Base-by-base conservation (phyloP, 2,113 vertebrate genomes). In the Callipepla californica region DNA sequence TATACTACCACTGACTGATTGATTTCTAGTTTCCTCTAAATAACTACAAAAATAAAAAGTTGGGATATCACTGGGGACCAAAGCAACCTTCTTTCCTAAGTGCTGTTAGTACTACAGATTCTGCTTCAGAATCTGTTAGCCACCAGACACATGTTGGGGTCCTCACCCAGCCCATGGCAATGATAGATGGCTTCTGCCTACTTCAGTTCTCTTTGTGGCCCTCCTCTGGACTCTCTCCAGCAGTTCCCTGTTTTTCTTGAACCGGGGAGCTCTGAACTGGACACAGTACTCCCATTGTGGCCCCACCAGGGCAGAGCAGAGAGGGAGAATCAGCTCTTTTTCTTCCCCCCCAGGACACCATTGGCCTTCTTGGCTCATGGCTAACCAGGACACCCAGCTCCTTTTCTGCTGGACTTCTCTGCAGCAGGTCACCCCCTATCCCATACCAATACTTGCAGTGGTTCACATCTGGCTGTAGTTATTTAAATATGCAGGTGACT, bases 121-220 rank as follows among this genome's bases (percentile, higher is more conserved):
- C 11, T 95, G 42, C 63, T 83, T 67, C 47, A 34, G 42, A 25
- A 20, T 63, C 48, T 66, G 58, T 57, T 63, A 50, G 36, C 45
- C 57, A 30, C 65, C 45, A 74, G 42, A 22, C 4, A 0, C 48
- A 21, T 1, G 1, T n/a, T 0, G 0, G 30, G 62, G 28, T 32
- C 53, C 47, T 79, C 6, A 15, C 34, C 61, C 69, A 59, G 45
- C 25, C 23, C 1, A 0, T 25, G 44, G 16, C n/a, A 79, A 44
- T 19, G 34, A 36, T 40, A 61, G 19, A 13, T 36, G 67, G 16
- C 25, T 93, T 74, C 51, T 44, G 22, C n/a, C 32, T 74, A 21
- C 47, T 42, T 70, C 55, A 30, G 0, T 28, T 21, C 67, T 9
- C 47, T 47, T 85, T 38, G 32, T 81, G 21, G 25, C 48, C 26